phyloP scores from a whole-genome alignment of 30 jellyfish, hydroid and myxozoan genomes.

The Aurelia aurita region DNA sequence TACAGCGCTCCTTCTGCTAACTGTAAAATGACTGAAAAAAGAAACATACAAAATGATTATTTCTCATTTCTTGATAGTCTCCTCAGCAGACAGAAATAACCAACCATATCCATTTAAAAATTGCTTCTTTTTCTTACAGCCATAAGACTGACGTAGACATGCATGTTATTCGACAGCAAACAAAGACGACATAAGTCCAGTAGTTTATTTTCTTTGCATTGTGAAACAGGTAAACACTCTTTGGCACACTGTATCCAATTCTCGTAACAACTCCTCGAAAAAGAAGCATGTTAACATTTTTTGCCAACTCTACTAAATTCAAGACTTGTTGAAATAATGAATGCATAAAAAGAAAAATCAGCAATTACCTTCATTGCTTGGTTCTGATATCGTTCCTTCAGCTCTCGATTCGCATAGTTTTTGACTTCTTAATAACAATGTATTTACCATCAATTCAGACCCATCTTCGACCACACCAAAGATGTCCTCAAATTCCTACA shows the following conservation, averaged over 20 bases:
- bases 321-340: too few species aligned
- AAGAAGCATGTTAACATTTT: too few species aligned
- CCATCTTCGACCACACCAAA: conserved; percentile 11
- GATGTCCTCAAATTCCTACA: conserved; percentile 17
- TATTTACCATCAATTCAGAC: conserved; percentile 24
- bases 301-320: too few species aligned
- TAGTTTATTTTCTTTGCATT: too few species aligned
- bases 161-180: too few species aligned
- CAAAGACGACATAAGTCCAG: too few species aligned
- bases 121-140: too few species aligned
- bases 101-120: neutral
- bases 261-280: too few species aligned
- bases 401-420: conserved; percentile 82
- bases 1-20: conserved; percentile 66
- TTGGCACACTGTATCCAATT: too few species aligned
- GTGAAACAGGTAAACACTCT: too few species aligned
- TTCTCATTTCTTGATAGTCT: neutral
- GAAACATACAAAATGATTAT: neutral
- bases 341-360: too few species aligned
- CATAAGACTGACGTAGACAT: too few species aligned
- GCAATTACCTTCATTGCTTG: conserved; percentile 66
- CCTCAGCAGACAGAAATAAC: neutral
- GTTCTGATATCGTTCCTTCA: conserved; percentile 71
- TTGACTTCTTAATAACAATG: conserved; percentile 74
- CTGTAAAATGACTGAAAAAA: conserved; percentile 46